Conservation (phyloP, 2,888 invertebrate genomes). For the Nemapogon koenigi region DNA sequence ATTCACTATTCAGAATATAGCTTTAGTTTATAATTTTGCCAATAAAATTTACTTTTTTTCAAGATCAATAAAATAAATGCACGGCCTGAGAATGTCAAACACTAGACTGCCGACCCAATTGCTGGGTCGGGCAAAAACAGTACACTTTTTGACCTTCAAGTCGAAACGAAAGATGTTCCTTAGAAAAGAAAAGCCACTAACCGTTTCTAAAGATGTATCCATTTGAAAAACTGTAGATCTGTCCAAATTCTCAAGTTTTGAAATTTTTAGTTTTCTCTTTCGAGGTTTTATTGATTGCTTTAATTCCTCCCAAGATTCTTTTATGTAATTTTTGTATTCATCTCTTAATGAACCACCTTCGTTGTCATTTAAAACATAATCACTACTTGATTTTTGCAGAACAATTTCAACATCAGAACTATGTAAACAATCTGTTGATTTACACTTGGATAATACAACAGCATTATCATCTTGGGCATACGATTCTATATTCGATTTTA, state of each 20-base stretch:
- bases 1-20: no score
- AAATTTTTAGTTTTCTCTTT: conserved; percentile 33
- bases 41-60: no score
- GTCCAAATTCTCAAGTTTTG: conserved; percentile 25
- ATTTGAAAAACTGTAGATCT: conserved; percentile 33
- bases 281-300: conserved; percentile 29
- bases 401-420: conserved; percentile 18
- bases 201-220: conserved; percentile 38
- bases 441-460: conserved; percentile 23
- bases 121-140: no score
- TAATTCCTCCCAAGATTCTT: conserved; percentile 31
- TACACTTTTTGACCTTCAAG: no score
- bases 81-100: no score
- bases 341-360: conserved; percentile 12
- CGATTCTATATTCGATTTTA: conserved; percentile 18
- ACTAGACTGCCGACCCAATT: no score
- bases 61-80: no score
- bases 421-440: conserved; percentile 27
- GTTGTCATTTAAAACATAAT: conserved; percentile 21
- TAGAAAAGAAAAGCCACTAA: conserved; percentile 21
- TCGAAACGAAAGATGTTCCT: no score
- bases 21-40: no score
- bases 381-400: conserved; percentile 29
- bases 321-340: conserved; percentile 20
- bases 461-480: conserved; percentile 19